phyloP scores from a whole-genome alignment of 2,888 invertebrate genomes.

The Drosophila parthenogenetica region DNA sequence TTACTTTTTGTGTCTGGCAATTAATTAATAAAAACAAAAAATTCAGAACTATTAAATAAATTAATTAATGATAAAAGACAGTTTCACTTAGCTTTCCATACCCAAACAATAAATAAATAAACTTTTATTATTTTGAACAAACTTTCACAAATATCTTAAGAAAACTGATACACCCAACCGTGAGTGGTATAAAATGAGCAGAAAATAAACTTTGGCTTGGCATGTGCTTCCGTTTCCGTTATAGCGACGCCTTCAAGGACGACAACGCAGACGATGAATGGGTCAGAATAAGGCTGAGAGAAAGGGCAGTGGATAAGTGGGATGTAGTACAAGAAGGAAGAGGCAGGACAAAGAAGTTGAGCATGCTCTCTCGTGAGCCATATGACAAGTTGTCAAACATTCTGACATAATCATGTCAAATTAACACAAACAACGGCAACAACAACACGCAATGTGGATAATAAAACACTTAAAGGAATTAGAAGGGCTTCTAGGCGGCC shows the following conservation, averaged over 20 bases:
- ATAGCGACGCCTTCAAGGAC: slow-evolving; percentile 54
- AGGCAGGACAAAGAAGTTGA: not conserved
- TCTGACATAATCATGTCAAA: slow-evolving; percentile 81
- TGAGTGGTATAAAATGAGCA: slow-evolving; percentile 6
- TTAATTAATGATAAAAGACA: too few species aligned
- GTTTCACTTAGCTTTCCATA: too few species aligned
- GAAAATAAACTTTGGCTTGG: slow-evolving; percentile 46
- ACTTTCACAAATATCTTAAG: not conserved
- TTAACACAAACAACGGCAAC: slow-evolving; percentile 64
- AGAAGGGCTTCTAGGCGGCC: slow-evolving; percentile 56
- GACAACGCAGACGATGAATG: slow-evolving; percentile 9
- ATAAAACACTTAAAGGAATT: slow-evolving; percentile 76
- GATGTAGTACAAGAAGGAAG: not conserved
- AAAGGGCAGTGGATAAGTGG: too few species aligned
- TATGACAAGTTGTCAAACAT: slow-evolving; percentile 77
- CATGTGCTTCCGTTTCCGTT: slow-evolving; percentile 68
- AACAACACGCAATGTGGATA: slow-evolving; percentile 55
- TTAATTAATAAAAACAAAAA: too few species aligned
- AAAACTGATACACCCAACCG: not conserved
- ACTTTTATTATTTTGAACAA: not conserved
- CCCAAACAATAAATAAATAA: too few species aligned
- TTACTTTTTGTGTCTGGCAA: too few species aligned
- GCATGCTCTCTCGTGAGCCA: slow-evolving; percentile 34
- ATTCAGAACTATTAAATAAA: too few species aligned
- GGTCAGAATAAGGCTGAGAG: not conserved